These are phyloP conservation scores for Pheosia tremula DNA, from an alignment of 2,888 invertebrate genomes.

Conservation along the genomic window DNA sequence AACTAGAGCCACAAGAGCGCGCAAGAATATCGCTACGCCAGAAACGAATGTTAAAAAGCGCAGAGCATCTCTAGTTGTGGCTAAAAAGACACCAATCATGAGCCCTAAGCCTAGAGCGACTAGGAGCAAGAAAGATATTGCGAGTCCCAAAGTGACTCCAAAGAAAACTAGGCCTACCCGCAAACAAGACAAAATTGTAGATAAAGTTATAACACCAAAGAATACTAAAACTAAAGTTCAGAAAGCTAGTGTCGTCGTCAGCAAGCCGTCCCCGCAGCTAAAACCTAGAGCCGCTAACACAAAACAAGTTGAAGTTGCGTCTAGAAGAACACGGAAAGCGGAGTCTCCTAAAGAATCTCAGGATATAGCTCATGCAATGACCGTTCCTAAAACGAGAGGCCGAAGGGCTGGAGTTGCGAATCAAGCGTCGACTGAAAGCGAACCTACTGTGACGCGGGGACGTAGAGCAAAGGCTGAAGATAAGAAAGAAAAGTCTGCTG, in stretches of 20 bases:
- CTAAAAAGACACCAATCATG: constrained; percentile 56
- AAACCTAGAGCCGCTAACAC: constrained; percentile 43
- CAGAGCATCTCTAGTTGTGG: constrained; percentile 48
- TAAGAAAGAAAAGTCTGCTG: constrained; percentile 20
- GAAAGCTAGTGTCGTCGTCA: constrained; percentile 42
- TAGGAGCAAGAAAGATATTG: constrained; percentile 22
- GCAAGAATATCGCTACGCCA: constrained; percentile 19
- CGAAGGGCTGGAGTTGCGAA: constrained; percentile 24
- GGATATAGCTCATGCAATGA: constrained; percentile 13
- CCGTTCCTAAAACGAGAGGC: constrained; percentile 29
- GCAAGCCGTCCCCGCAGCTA: constrained; percentile 52
- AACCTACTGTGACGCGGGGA: constrained; percentile 25
- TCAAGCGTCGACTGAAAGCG: constrained; percentile 12
- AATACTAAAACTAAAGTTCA: constrained; percentile 45
- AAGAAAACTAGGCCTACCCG: constrained; percentile 39
- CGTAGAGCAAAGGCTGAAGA: constrained; percentile 18
- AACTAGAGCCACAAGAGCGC: constrained; percentile 37
- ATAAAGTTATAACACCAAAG: constrained; percentile 47
- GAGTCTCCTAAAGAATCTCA: constrained; percentile 35
- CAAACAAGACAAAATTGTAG: constrained; percentile 19
- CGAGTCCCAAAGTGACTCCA: constrained; percentile 26
- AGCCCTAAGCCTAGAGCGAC: constrained; percentile 36
- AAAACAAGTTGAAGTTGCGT: constrained; percentile 11
- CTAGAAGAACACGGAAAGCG: constrained; percentile 34
- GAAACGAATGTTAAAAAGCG: constrained; percentile 42